Base-by-base conservation (phyloP, 2,888 invertebrate genomes). In the Aphidius colemani region DNA sequence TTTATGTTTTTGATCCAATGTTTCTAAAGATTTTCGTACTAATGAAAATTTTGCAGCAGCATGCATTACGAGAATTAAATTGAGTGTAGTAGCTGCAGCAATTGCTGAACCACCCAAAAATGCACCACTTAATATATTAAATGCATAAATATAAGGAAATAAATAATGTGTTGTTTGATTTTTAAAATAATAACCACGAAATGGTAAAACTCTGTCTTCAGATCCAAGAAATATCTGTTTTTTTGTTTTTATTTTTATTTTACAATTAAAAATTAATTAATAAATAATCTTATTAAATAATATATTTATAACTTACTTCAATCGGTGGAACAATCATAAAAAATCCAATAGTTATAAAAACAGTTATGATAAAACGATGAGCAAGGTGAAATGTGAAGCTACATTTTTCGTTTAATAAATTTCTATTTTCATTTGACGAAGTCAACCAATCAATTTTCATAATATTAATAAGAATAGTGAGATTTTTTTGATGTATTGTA, bases 11-110 rank as follows among this genome's bases (percentile, higher is more conserved):
- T 62, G 63, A 66, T 75, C 69, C 3, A 79, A 44, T 1, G 48
- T 18, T 58, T 73, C 66, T 10, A 79, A 65, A 48, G 68, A 70
- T 8, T 51, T 71, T 51, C 74, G 71, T 6, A 80, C 49, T 13
- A 78, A 53, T 6, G 70, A 65, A 43, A 80, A 80, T 66, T 75
- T 79, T 0, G 75, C 77, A 13, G 80, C 71, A 6, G 71, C 77
- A 59, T 80, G 80, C 50, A 73, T 76, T 30, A 74, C 70, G 8
- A 70, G 64, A 5, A 80, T 59, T 4, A 80, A 65, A 68, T 73
- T 76, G 51, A 80, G 74, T 51, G 70, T 70, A 5, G 79, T 78
- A 3, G 70, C 77, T 9, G 72, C 71, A 7, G 72, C 66, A 49
- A 80, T 78, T n/a, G 72, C 74, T 6, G 64, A 59, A 13, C 70